A percentile compares a stretch with the other conserved stretches of the same genome.
Evolutionary conservation across 2,888 invertebrate genomes (phyloP).

Genomic region (Cynaeus angustus): DNA sequence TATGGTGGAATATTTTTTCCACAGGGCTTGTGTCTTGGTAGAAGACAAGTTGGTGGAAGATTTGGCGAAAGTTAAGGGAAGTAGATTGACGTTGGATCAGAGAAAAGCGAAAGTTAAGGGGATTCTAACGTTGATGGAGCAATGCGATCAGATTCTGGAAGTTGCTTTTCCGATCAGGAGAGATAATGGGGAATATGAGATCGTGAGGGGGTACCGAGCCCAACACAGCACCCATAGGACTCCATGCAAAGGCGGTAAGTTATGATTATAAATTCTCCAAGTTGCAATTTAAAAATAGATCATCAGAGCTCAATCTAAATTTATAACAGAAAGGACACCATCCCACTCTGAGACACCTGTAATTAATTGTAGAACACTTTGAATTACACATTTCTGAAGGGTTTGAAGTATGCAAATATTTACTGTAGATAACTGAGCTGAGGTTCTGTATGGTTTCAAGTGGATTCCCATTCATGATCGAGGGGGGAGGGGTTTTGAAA

Average conservation of each 20-base stretch:
- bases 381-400: too few relatives aligned
- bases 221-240: constrained; percentile 98
- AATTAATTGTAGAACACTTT: too few relatives aligned
- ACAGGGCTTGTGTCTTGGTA: constrained; percentile 92
- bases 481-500: too few relatives aligned
- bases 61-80: constrained; percentile 77
- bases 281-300: constrained; percentile 33
- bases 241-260: constrained; percentile 93
- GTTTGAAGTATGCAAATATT: too few relatives aligned
- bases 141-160: constrained; percentile 94
- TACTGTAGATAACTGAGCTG: too few relatives aligned
- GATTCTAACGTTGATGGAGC: constrained; percentile 96
- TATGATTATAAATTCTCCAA: too few relatives aligned
- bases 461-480: too few relatives aligned
- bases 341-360: too few relatives aligned
- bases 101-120: constrained; percentile 96
- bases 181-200: constrained; percentile 98
- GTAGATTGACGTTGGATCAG: constrained; percentile 84
- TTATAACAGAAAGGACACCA: neutral
- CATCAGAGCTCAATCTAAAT: constrained; percentile 7
- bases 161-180: constrained; percentile 96
- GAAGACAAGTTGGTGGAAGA: constrained; percentile 95
- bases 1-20: constrained; percentile 99
- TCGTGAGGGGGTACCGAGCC: constrained; percentile 97
- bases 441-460: too few relatives aligned